Percentiles rank a stretch among this genome's conserved stretches.
Conservation (phyloP, 2,888 invertebrate species). For the Euspilapteryx auroguttella region DNA sequence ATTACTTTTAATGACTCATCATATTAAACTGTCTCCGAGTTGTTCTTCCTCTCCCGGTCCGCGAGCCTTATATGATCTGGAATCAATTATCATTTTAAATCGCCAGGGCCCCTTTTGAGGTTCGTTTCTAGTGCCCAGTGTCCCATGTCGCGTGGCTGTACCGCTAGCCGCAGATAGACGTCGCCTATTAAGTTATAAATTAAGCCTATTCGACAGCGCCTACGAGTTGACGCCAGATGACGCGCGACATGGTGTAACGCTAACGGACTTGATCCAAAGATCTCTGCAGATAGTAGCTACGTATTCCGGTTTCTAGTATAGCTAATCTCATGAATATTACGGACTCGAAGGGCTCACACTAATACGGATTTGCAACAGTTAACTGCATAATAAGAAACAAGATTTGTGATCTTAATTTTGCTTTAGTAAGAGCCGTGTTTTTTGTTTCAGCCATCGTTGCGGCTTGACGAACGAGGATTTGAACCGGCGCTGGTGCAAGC, state of each 20-base stretch:
- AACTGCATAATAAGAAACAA: too few relatives aligned
- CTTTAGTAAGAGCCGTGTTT: too few relatives aligned
- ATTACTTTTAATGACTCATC: conserved; percentile 36
- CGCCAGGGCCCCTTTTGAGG: conserved; percentile 14
- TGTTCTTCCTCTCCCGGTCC: conserved; percentile 19
- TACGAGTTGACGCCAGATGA: too few relatives aligned
- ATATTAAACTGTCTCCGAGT: conserved; percentile 24
- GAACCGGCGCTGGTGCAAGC: conserved; percentile 82
- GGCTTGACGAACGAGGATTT: conserved; percentile 84
- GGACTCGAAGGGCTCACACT: too few relatives aligned
- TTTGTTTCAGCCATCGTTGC: conserved; percentile 74
- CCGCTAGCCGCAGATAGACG: conserved; percentile 9
- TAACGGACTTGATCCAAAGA: too few relatives aligned
- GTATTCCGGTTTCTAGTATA: not conserved
- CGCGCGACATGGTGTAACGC: too few relatives aligned
- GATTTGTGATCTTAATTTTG: too few relatives aligned
- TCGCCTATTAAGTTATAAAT: conserved; percentile 21
- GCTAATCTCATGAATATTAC: too few relatives aligned
- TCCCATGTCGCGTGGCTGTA: conserved; percentile 21
- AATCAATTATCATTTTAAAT: conserved; percentile 30
- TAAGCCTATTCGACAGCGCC: conserved; percentile 14
- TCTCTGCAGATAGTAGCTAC: too few relatives aligned
- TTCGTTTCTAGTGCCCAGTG: conserved; percentile 17
- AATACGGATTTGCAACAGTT: too few relatives aligned
- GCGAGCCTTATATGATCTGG: conserved; percentile 20